Evolutionary conservation across 2,888 invertebrate species (phyloP).

Genomic region (Leucophora obtusa): DNA sequence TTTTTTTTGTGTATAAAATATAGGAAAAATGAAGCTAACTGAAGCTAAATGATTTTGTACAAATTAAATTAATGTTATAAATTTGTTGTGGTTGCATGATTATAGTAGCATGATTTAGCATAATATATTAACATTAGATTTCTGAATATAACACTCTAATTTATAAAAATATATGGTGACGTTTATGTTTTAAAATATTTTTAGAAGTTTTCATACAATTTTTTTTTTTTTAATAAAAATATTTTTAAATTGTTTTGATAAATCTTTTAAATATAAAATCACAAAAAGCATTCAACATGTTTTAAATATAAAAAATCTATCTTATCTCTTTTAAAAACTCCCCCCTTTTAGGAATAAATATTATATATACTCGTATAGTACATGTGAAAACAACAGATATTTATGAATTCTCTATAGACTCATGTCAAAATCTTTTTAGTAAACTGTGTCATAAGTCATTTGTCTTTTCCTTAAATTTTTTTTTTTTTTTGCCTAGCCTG

Average conservation of each 20-base stretch:
- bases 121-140: slow-evolving; percentile 35
- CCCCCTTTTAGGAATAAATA: not conserved
- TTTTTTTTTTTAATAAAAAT: not conserved
- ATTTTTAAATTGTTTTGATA: slow-evolving; percentile 24
- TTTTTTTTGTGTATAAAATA: not conserved
- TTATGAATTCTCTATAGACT: slow-evolving; percentile 56
- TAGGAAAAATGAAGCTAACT: slow-evolving; percentile 23
- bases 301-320: slow-evolving; percentile 11
- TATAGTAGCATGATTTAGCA: slow-evolving; percentile 47
- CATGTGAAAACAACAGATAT: slow-evolving; percentile 44
- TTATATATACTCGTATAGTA: not conserved
- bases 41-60: slow-evolving; percentile 27
- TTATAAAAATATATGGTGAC: not conserved
- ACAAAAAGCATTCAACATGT: slow-evolving; percentile 7
- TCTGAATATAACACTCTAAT: not conserved
- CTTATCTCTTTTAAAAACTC: not conserved
- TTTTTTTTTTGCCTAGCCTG: not conserved
- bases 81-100: slow-evolving; percentile 55
- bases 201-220: not conserved
- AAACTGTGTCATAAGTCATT: slow-evolving; percentile 60
- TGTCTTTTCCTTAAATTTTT: slow-evolving; percentile 40
- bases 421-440: slow-evolving; percentile 54
- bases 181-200: not conserved
- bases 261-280: slow-evolving; percentile 13
- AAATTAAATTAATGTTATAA: slow-evolving; percentile 54